phyloP scores from a whole-genome alignment of 2,113 vertebrate genomes.

The Atrichornis clamosus region DNA sequence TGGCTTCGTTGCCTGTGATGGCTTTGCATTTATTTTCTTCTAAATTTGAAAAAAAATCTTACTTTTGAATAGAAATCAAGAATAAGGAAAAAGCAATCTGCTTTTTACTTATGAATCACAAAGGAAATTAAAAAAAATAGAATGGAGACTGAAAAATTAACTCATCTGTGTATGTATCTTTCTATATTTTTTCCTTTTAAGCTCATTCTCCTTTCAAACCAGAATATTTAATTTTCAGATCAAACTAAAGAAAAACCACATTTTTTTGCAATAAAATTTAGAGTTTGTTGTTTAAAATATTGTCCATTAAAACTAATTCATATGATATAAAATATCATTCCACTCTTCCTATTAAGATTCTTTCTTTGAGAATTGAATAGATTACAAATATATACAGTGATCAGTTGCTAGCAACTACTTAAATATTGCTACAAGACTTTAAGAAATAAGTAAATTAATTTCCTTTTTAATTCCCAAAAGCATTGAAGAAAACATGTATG shows the following conservation, averaged over 20 bases:
- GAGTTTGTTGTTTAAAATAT: background rate
- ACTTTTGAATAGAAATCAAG: background rate
- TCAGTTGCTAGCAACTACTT: background rate
- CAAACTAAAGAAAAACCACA: background rate
- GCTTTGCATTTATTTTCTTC: background rate
- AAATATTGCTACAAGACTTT: background rate
- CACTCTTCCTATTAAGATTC: background rate
- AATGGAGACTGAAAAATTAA: background rate
- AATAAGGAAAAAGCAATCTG: background rate
- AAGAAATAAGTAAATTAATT: background rate
- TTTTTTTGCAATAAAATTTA: background rate
- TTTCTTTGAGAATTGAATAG: background rate
- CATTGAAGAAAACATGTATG: background rate
- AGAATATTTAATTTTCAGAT: background rate
- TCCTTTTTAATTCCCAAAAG: background rate
- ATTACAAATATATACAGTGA: background rate
- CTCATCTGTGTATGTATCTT: background rate
- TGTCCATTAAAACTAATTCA: background rate
- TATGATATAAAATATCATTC: background rate
- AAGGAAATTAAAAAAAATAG: background rate
- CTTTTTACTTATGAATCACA: background rate
- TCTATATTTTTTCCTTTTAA: background rate
- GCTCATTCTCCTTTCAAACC: background rate
- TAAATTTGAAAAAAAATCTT: background rate
- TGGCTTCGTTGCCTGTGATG: accelerated